Conservation (phyloP, 2,888 invertebrate genomes). For the Platerodrilus igneus region DNA sequence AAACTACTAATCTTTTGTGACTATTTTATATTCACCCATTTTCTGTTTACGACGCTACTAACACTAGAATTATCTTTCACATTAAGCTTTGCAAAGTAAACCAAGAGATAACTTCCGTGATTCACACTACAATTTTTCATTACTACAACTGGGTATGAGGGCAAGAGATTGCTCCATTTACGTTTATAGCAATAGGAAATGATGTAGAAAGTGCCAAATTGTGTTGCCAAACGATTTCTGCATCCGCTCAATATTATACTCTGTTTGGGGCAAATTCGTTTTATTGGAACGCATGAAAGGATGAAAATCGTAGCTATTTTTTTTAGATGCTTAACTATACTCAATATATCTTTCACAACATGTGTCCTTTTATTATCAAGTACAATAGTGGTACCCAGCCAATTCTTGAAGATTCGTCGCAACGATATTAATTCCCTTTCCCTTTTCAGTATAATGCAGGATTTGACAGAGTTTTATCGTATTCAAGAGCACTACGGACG, state of each 20-base stretch:
- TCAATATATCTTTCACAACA: background rate
- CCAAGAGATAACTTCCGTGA: background rate
- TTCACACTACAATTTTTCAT: slow-evolving; percentile 13
- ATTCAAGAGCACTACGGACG: slow-evolving; percentile 16
- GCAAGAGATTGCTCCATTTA: slow-evolving; percentile 16
- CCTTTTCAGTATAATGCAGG: slow-evolving; percentile 8
- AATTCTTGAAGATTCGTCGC: slow-evolving; percentile 1
- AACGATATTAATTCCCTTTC: slow-evolving; percentile 10
- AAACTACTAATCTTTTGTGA: too few species aligned
- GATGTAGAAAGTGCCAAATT: slow-evolving; percentile 20
- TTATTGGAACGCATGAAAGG: slow-evolving; percentile 10
- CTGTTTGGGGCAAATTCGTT: slow-evolving; percentile 11
- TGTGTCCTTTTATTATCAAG: too few species aligned
- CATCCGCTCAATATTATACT: slow-evolving; percentile 13
- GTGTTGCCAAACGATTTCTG: slow-evolving; percentile 21
- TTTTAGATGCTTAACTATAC: background rate
- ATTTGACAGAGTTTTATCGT: slow-evolving; percentile 13
- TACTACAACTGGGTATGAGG: slow-evolving; percentile 9
- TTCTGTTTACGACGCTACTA: background rate
- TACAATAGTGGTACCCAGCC: too few species aligned
- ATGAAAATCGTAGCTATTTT: slow-evolving; percentile 1
- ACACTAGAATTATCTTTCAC: too few species aligned
- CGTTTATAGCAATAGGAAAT: slow-evolving; percentile 20
- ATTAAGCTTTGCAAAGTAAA: too few species aligned
- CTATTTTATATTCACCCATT: slow-evolving; percentile 2